These are phyloP conservation scores for Aspidoscelis tigris DNA, from an alignment of 2,113 vertebrate species.

Conservation along the genomic window DNA sequence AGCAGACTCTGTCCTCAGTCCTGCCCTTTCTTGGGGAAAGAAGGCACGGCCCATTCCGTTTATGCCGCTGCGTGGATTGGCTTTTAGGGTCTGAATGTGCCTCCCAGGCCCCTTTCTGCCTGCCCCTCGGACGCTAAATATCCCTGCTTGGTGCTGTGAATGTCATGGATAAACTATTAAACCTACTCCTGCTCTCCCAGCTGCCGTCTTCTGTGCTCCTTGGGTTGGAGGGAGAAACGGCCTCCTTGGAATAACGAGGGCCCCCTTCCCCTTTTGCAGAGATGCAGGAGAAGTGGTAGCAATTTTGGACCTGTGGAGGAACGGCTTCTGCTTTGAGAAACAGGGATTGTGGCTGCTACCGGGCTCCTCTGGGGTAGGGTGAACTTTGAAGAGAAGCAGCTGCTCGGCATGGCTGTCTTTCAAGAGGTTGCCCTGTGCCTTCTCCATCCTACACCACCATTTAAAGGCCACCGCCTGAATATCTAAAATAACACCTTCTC, in stretches of 20 bases:
- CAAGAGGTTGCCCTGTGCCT: too few species aligned
- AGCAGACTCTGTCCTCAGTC: slow-evolving; percentile 31
- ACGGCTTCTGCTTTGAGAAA: neutral
- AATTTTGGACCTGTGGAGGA: neutral
- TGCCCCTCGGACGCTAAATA: neutral
- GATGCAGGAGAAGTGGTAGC: neutral
- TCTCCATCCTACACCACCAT: too few species aligned
- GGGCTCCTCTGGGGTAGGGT: too few species aligned
- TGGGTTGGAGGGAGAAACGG: fast-evolving
- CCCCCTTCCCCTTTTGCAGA: neutral
- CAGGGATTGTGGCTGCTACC: too few species aligned
- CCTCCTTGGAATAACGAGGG: neutral
- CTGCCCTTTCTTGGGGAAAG: too few species aligned
- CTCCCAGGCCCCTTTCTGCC: neutral
- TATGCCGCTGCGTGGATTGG: neutral
- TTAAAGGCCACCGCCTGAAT: too few species aligned
- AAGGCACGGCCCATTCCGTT: neutral
- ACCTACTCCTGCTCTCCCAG: neutral
- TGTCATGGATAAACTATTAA: slow-evolving; percentile 9
- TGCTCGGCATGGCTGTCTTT: too few species aligned
- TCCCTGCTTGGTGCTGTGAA: neutral
- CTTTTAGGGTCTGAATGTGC: neutral
- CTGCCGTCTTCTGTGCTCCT: neutral
- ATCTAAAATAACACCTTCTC: too few species aligned
- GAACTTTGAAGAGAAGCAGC: too few species aligned